phyloP scores from a whole-genome alignment of 2,113 vertebrate species.

The Ageneiosus marmoratus region DNA sequence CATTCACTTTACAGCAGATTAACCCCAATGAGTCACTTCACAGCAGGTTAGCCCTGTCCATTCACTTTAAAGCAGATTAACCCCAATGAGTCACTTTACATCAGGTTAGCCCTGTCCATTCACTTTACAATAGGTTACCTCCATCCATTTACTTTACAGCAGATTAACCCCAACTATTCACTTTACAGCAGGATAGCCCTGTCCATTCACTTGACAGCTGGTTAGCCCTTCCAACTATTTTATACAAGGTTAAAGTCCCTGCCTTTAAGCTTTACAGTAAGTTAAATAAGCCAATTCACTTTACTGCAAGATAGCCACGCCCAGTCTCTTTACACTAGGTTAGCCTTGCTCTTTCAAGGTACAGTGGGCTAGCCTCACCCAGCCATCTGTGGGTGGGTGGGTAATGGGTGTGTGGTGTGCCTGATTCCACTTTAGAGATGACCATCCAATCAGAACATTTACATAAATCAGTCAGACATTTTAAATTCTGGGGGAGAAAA shows the following conservation, averaged over 20 bases:
- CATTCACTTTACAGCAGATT: no score
- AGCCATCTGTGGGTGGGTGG: neutral
- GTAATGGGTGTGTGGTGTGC: no score
- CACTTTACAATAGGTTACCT: neutral
- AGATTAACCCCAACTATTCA: neutral
- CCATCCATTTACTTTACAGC: neutral
- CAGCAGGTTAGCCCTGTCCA: no score
- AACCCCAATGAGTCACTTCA: no score
- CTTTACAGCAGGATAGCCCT: neutral
- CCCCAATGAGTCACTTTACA: neutral
- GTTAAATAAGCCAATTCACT: neutral
- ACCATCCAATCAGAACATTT: neutral
- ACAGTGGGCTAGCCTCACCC: neutral
- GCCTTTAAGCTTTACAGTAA: neutral
- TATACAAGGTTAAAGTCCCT: no score
- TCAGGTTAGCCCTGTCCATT: neutral
- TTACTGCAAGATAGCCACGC: neutral
- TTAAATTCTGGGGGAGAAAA: no score
- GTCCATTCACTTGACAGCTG: neutral
- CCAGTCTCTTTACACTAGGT: neutral
- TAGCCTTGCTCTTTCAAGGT: no score
- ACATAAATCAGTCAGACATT: neutral
- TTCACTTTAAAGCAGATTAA: neutral
- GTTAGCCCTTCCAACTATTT: no score
- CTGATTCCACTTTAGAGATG: neutral